These are phyloP conservation scores for Eristalis tenax DNA, from an alignment of 2,888 invertebrate genomes.

Conservation along the genomic window DNA sequence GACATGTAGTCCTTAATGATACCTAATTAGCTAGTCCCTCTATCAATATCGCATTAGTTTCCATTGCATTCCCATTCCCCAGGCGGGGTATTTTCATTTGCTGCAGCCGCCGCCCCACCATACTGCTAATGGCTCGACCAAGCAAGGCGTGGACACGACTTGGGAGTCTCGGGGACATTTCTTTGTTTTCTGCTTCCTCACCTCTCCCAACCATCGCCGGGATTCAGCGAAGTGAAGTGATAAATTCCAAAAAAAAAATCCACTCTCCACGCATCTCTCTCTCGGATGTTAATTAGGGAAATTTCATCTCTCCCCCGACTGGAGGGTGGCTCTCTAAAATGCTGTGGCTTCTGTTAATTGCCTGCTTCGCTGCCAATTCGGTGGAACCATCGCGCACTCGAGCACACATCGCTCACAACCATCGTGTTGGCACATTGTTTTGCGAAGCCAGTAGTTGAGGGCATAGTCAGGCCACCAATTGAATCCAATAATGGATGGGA, in stretches of 20 bases:
- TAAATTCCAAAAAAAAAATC: conserved; percentile 11
- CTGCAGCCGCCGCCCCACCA: background rate
- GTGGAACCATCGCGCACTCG: background rate
- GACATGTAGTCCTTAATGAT: conserved; percentile 71
- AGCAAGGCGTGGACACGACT: conserved; percentile 26
- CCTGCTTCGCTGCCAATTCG: conserved; percentile 16
- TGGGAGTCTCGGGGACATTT: background rate
- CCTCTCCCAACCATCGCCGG: no score
- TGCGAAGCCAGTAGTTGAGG: background rate
- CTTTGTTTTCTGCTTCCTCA: background rate
- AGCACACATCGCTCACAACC: background rate
- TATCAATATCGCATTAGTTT: conserved; percentile 68
- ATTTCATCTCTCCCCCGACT: background rate
- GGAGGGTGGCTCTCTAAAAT: conserved; percentile 4
- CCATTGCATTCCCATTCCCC: conserved; percentile 29
- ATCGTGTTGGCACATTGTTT: background rate
- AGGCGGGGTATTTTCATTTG: no score
- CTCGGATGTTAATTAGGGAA: conserved; percentile 43
- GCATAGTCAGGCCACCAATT: background rate
- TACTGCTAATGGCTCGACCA: conserved; percentile 7
- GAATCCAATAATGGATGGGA: conserved; percentile 6
- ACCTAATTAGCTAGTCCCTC: conserved; percentile 68
- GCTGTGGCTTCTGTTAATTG: conserved; percentile 40
- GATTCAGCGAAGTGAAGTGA: conserved; percentile 12
- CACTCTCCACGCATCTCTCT: background rate